Evolutionary conservation across 2,797 vertebrate genomes (phyloP).

Genomic region (Delichon dasypus): DNA sequence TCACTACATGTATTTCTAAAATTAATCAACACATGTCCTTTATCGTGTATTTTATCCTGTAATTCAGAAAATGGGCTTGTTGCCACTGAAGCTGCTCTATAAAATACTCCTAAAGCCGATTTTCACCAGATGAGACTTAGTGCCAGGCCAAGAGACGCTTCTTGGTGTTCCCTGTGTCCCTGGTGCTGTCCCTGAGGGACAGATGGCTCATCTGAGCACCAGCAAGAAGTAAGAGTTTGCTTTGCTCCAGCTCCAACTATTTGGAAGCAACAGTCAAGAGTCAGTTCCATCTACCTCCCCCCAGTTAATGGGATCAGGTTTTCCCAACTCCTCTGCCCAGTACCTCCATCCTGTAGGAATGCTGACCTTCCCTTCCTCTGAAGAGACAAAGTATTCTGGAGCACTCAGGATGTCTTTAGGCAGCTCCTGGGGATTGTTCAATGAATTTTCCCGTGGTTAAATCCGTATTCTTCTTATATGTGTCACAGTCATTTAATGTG

Average conservation of each 20-base stretch:
- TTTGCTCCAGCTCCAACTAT: not conserved
- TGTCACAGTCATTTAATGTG: not conserved
- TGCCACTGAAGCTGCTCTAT: not conserved
- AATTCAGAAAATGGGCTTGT: not conserved
- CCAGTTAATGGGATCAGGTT: not conserved
- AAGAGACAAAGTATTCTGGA: not conserved
- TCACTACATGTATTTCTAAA: not conserved
- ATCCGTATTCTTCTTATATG: not conserved
- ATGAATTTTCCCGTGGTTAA: not conserved
- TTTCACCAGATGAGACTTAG: not conserved
- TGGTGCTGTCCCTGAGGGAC: not conserved
- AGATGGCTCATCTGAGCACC: not conserved
- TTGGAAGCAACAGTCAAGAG: not conserved
- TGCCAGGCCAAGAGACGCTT: not conserved
- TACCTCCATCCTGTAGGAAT: not conserved
- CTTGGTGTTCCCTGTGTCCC: not conserved
- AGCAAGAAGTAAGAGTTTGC: not conserved
- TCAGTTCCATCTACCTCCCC: not conserved
- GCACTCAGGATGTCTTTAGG: not conserved
- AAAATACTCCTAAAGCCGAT: not conserved
- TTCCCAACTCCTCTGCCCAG: not conserved
- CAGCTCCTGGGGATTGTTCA: not conserved
- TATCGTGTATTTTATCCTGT: not conserved
- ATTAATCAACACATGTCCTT: not conserved
- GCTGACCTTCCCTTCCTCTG: not conserved